Evolutionary conservation across 1,140 invertebrate species (phyloP).

Genomic region (Branchinecta lynchi): DNA sequence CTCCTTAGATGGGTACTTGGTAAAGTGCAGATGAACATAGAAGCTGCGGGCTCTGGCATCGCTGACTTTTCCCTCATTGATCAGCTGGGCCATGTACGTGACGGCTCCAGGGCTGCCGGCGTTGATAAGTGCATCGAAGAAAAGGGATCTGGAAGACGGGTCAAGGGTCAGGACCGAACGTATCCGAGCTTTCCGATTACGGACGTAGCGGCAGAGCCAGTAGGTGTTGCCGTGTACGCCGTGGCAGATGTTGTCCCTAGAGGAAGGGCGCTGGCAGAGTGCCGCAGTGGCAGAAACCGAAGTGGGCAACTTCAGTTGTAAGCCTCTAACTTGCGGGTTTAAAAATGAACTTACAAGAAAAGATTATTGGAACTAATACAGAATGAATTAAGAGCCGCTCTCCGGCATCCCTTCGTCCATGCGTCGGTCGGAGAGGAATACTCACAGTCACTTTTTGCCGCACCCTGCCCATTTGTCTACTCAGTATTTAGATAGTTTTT

Average conservation of each 20-base stretch:
- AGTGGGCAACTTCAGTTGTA: too few relatives aligned
- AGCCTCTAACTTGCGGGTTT: too few relatives aligned
- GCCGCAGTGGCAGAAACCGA: too few relatives aligned
- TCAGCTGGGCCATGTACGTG: constrained; percentile 58
- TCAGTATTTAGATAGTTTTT: too few relatives aligned
- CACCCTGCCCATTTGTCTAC: too few relatives aligned
- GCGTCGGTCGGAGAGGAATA: too few relatives aligned
- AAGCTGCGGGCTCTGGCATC: background rate
- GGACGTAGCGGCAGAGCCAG: background rate
- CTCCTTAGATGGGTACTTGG: background rate
- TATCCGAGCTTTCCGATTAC: background rate
- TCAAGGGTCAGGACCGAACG: background rate
- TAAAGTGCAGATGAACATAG: background rate
- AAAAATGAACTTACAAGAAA: too few relatives aligned
- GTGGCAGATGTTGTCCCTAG: background rate
- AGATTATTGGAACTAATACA: too few relatives aligned
- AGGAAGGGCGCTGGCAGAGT: background rate
- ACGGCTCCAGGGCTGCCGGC: constrained; percentile 59
- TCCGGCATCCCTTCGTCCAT: too few relatives aligned
- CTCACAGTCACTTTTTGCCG: too few relatives aligned
- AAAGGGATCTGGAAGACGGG: constrained; percentile 43
- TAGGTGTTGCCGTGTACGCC: background rate
- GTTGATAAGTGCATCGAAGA: constrained; percentile 64
- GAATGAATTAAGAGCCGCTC: too few relatives aligned
- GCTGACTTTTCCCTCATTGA: constrained; percentile 31